Evolutionary conservation across 2,888 invertebrate genomes (phyloP).

Genomic region (Dicranocentrus wangi): DNA sequence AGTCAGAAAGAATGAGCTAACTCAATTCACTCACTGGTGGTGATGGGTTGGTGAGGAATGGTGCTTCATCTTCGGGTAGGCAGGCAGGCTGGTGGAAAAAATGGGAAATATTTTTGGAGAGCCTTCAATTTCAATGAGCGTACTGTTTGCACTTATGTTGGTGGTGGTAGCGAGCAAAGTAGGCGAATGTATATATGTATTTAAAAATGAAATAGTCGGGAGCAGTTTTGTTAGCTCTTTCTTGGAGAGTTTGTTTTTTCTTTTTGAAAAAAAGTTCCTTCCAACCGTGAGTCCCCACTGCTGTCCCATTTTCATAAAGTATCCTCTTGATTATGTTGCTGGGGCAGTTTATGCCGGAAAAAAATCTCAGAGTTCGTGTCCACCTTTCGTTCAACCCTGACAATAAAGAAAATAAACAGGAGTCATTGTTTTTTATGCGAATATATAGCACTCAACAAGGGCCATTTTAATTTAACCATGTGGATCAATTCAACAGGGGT

Average conservation of each 20-base stretch:
- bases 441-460: background rate
- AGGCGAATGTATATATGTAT: too few species aligned
- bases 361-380: too few species aligned
- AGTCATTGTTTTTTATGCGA: constrained; percentile 48
- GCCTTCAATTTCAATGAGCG: too few species aligned
- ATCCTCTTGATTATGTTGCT: constrained; percentile 36
- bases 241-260: too few species aligned
- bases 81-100: background rate
- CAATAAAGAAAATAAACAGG: constrained; percentile 55
- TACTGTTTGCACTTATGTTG: too few species aligned
- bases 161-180: too few species aligned
- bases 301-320: constrained; percentile 58
- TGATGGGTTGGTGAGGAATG: background rate
- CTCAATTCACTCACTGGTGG: constrained; percentile 27
- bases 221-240: too few species aligned
- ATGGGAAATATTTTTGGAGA: background rate
- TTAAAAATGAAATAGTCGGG: too few species aligned
- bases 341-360: constrained; percentile 3
- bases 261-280: too few species aligned
- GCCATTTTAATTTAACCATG: constrained; percentile 12
- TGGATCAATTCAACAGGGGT: constrained; percentile 1
- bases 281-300: too few species aligned
- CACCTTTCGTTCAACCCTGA: constrained; percentile 44
- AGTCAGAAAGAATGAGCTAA: constrained; percentile 42
- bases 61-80: background rate